These are phyloP conservation scores for Meteorus colon DNA, from an alignment of 2,888 invertebrate species.

Conservation along the genomic window DNA sequence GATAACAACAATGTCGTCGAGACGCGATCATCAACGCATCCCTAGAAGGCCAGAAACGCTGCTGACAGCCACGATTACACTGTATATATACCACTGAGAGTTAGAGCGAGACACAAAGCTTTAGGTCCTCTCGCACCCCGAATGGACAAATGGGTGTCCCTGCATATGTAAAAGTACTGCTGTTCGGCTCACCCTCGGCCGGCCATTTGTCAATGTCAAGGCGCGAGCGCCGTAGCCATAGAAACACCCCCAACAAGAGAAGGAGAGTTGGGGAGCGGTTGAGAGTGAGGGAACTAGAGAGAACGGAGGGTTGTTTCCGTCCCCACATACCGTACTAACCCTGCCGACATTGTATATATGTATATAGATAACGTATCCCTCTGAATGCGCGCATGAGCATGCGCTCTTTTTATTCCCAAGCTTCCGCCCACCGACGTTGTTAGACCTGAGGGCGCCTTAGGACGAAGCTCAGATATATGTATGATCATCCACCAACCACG, in stretches of 20 bases:
- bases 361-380: constrained; percentile 32
- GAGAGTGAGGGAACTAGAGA: constrained; percentile 37
- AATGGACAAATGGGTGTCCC: constrained; percentile 73
- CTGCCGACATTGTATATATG: constrained; percentile 26
- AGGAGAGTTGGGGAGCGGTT: constrained; percentile 45
- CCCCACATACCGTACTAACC: constrained; percentile 18
- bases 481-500: constrained; percentile 2
- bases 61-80: constrained; percentile 8
- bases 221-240: constrained; percentile 73
- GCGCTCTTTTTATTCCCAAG: constrained; percentile 50
- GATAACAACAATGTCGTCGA: background rate
- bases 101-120: constrained; percentile 23
- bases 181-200: constrained; percentile 72
- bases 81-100: constrained; percentile 40
- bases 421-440: constrained; percentile 58
- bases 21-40: background rate
- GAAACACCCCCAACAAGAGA: constrained; percentile 67
- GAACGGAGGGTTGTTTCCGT: constrained; percentile 47
- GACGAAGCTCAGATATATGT: constrained; percentile 48
- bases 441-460: constrained; percentile 63
- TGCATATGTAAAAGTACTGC: constrained; percentile 74
- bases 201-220: constrained; percentile 74
- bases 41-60: constrained; percentile 9
- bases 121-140: constrained; percentile 58
- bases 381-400: constrained; percentile 50